These are phyloP conservation scores for Drosophila phalerata DNA, from an alignment of 2,888 invertebrate species.

Conservation along the genomic window DNA sequence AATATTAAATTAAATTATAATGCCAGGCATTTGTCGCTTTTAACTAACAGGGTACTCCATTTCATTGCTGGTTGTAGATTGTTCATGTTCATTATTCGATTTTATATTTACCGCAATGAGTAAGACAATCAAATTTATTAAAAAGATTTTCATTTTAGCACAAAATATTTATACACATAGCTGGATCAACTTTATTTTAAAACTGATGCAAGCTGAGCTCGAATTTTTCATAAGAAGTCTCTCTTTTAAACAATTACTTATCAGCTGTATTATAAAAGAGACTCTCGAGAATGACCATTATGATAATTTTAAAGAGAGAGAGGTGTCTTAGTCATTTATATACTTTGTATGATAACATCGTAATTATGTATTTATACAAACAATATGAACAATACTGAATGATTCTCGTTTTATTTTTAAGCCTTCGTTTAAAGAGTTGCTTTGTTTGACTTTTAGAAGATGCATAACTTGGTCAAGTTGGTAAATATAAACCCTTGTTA, in stretches of 20 bases:
- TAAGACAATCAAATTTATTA: background rate
- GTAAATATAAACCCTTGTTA: conserved; percentile 8
- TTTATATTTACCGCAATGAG: background rate
- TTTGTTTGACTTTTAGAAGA: conserved; percentile 3
- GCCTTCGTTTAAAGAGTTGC: background rate
- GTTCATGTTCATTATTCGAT: background rate
- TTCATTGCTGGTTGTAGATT: background rate
- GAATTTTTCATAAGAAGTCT: background rate
- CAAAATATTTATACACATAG: background rate
- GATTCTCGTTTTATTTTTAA: too few relatives aligned
- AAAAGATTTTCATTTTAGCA: background rate
- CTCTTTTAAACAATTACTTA: background rate
- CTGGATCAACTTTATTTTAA: background rate
- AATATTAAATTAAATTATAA: background rate
- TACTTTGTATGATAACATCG: background rate
- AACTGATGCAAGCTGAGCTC: background rate
- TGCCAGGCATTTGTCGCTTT: background rate
- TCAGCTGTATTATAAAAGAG: background rate
- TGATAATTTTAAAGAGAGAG: background rate
- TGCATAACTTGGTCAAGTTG: conserved; percentile 9
- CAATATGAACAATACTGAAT: background rate
- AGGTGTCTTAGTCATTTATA: background rate
- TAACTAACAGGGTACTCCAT: background rate
- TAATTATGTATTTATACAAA: background rate
- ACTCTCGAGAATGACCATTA: background rate